Evolutionary conservation across 1,140 invertebrate species (phyloP).

Genomic region (Agrypnia vestita): DNA sequence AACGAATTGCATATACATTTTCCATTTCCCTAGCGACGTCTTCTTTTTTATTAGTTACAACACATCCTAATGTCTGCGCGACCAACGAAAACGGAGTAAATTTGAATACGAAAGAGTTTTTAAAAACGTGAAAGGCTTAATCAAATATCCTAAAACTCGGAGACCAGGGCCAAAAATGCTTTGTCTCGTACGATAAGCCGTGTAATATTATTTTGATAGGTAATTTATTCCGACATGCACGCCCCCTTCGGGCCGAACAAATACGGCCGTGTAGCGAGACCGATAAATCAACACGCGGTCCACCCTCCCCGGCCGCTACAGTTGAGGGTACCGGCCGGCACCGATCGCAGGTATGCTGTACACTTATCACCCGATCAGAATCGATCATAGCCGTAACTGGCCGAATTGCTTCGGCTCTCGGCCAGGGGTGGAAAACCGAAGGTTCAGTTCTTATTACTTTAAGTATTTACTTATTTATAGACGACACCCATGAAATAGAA

Average conservation of each 20-base stretch:
- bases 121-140: neutral
- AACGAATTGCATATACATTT: too few species aligned
- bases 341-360: conserved; percentile 9
- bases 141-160: neutral
- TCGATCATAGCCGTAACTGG: conserved; percentile 58
- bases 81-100: too few species aligned
- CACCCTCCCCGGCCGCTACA: neutral
- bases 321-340: conserved; percentile 22
- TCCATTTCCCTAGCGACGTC: too few species aligned
- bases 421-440: neutral
- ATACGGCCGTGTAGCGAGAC: conserved; percentile 22
- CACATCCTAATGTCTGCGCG: too few species aligned
- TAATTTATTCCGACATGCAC: conserved; percentile 42
- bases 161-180: neutral
- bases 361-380: conserved; percentile 58
- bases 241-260: conserved; percentile 38
- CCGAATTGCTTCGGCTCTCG: conserved; percentile 35
- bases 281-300: conserved; percentile 19
- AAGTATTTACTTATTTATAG: too few species aligned
- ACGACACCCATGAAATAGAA: too few species aligned
- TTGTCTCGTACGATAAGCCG: neutral
- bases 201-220: conserved; percentile 36
- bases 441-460: neutral
- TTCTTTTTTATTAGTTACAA: too few species aligned
- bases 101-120: too few species aligned